Evolutionary conservation across 37 sponge, comb jelly and placozoan species (phyloP).

Genomic region (Corticium candelabrum): DNA sequence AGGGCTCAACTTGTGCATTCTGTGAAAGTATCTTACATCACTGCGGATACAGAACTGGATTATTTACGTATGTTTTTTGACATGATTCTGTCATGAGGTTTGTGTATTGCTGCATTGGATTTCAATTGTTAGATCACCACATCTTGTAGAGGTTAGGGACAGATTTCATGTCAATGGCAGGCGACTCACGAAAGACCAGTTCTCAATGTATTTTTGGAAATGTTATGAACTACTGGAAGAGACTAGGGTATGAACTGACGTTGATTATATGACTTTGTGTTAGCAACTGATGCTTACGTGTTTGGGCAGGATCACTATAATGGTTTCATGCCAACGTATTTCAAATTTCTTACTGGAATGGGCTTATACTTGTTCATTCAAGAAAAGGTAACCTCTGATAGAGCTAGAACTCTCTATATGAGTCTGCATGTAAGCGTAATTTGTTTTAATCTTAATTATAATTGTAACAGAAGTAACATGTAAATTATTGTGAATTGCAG

Average conservation of each 20-base stretch:
- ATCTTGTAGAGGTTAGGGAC: constrained; percentile 86
- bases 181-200: constrained; percentile 56
- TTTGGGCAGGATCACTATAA: too few relatives aligned
- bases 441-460: too few relatives aligned
- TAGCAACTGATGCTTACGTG: too few relatives aligned
- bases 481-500: too few relatives aligned
- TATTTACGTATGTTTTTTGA: constrained; percentile 71
- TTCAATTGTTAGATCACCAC: constrained; percentile 86
- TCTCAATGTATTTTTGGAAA: constrained; percentile 72
- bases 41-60: constrained; percentile 68
- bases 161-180: constrained; percentile 85
- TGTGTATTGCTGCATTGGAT: background rate
- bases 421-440: too few relatives aligned
- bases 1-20: constrained; percentile 89
- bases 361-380: constrained; percentile 65
- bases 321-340: constrained; percentile 88
- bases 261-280: too few relatives aligned
- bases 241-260: constrained; percentile 38
- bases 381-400: too few relatives aligned
- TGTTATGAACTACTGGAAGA: constrained; percentile 37
- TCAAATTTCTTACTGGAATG: constrained; percentile 73
- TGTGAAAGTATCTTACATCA: constrained; percentile 68
- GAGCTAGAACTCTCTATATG: too few relatives aligned
- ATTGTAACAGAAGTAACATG: too few relatives aligned
- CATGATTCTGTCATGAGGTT: too few relatives aligned